These are phyloP conservation scores for Bradypodion ventrale DNA, from an alignment of 2,797 vertebrate species.

Conservation along the genomic window DNA sequence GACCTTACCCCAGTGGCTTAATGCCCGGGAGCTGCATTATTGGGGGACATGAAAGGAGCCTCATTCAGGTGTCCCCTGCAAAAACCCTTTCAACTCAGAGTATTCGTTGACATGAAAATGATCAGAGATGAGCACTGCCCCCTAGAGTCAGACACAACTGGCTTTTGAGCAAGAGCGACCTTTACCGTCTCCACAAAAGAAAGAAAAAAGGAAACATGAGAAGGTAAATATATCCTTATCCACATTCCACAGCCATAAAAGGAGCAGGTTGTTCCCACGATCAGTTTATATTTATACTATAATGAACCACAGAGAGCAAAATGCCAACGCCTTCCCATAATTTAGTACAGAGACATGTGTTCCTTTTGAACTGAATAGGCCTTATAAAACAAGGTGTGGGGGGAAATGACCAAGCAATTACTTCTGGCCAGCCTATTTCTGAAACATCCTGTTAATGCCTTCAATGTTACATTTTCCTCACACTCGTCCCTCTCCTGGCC, in stretches of 20 bases:
- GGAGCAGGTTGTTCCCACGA: neutral
- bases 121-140: no score
- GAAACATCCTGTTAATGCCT: conserved; percentile 43
- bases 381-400: conserved; percentile 12
- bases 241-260: neutral
- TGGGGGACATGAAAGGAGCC: no score
- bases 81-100: no score
- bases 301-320: neutral
- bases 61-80: no score
- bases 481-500: no score
- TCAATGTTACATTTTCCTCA: conserved; percentile 44
- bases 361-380: conserved; percentile 38
- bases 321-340: neutral
- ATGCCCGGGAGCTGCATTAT: no score
- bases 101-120: no score
- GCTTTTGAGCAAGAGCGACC: no score
- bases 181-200: no score
- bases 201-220: neutral
- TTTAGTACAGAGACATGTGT: conserved; percentile 7
- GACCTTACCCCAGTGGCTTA: no score
- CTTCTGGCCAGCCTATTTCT: conserved; percentile 51
- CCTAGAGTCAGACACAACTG: no score
- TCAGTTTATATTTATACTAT: neutral
- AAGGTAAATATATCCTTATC: neutral
- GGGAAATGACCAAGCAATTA: conserved; percentile 55